phyloP scores from a whole-genome alignment of 2,113 vertebrate genomes.

The Lagopus leucura region DNA sequence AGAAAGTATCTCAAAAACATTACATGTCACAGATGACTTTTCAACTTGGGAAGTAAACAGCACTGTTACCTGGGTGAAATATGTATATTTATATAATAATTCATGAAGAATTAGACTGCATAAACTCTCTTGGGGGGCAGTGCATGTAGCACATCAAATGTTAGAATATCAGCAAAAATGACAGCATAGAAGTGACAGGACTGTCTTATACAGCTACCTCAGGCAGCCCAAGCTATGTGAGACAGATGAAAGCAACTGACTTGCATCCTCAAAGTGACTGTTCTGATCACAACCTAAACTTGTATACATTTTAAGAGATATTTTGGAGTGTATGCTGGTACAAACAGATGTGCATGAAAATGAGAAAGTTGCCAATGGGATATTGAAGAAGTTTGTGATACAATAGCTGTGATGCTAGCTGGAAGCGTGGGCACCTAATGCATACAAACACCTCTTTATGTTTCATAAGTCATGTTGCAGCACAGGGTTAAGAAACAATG shows the following conservation, averaged over 20 bases:
- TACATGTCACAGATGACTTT: neutral
- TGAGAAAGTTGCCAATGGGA: neutral
- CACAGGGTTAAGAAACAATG: rapidly evolving
- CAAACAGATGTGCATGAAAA: neutral
- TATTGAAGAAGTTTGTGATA: neutral
- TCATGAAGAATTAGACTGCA: neutral
- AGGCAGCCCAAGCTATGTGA: neutral
- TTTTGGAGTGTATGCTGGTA: neutral
- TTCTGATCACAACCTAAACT: neutral
- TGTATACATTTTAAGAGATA: neutral
- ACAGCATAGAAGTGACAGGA: neutral
- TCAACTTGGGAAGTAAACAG: neutral
- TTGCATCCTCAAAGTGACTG: neutral
- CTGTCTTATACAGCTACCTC: neutral
- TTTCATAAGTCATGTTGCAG: neutral
- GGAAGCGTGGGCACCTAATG: neutral
- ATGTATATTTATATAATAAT: neutral
- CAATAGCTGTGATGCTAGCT: neutral
- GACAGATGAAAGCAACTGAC: neutral
- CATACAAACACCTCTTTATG: neutral
- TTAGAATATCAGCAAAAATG: neutral
- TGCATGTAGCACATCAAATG: neutral
- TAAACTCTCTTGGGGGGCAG: neutral
- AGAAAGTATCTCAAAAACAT: neutral
- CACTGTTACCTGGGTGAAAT: neutral